A percentile compares a stretch with the other conserved stretches of the same genome.
These are phyloP conservation scores for Hydrotaea diabolus DNA, from an alignment of 2,888 invertebrate species.

Conservation along the genomic window DNA sequence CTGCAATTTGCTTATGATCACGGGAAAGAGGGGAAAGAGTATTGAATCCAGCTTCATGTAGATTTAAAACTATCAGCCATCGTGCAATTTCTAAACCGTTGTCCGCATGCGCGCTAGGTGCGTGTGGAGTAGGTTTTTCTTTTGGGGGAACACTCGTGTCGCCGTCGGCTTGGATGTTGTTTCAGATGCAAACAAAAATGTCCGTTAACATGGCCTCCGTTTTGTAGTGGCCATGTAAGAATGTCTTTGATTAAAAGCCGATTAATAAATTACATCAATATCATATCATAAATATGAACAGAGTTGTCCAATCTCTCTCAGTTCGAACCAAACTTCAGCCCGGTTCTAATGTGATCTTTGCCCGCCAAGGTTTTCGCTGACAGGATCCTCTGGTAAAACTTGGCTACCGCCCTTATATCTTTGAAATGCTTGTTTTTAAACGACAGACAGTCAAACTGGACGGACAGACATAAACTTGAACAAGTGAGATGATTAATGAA, in stretches of 20 bases:
- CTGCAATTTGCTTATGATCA: constrained; percentile 3
- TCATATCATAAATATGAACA: constrained; percentile 24
- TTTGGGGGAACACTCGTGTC: neutral
- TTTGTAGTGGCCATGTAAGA: constrained; percentile 61
- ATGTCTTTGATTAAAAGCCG: constrained; percentile 66
- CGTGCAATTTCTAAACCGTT: constrained; percentile 4
- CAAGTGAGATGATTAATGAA: constrained; percentile 80
- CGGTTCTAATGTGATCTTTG: neutral
- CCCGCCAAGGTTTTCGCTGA: neutral
- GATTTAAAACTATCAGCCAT: neutral
- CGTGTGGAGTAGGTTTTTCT: too few relatives aligned
- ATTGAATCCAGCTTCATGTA: neutral
- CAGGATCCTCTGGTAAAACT: constrained; percentile 1
- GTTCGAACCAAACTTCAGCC: neutral
- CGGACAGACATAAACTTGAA: constrained; percentile 49
- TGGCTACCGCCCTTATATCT: constrained; percentile 45
- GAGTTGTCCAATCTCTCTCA: neutral
- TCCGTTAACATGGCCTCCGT: constrained; percentile 40
- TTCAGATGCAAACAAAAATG: constrained; percentile 29
- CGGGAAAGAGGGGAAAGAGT: neutral
- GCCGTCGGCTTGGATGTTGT: neutral
- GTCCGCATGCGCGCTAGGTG: neutral
- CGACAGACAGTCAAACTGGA: constrained; percentile 39
- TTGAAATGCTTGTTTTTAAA: constrained; percentile 35
- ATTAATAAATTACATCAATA: constrained; percentile 48